Base-by-base conservation (phyloP, 64 coral and sea anemone genomes). In the Porites lutea region DNA sequence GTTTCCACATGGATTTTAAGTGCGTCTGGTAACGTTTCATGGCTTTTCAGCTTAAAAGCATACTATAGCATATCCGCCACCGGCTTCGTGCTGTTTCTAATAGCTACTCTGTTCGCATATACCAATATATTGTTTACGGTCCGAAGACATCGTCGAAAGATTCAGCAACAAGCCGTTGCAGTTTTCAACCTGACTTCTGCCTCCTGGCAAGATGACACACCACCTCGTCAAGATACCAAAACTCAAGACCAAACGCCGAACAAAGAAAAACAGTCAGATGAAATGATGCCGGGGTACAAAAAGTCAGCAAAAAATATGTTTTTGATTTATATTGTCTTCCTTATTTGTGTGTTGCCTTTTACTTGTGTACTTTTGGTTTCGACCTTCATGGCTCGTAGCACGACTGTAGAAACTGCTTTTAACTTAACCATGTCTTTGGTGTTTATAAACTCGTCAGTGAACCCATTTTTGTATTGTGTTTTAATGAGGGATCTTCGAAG, bases 361-460 rank as follows among this genome's bases (percentile, higher is more conserved):
- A 71, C 27, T 20, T 71, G 18, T 37, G 68, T 71, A 37, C 68
- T 71, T 10, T 10, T 71, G 5, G 9, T 71, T 12, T 22, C 68
- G 12, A 27, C 68, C 3, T 2, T 71, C 6, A 11, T 27, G 20
- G 68, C 8, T 12, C 68, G 68, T 27, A 27, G 9, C 68, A 71
- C 68, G 11, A 7, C 68, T 37, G 68, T 71, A 71, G 68, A 71
- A 12, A 71, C 21, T 4, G 45, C 58, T 47, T 65, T 63, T 16
- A 65, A 65, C 46, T 77, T 75, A n/a, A 54, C 45, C n/a, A 66
- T 78, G 15, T 19, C 78, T 54, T 51, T 92, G 13, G 3, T 62
- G 44, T 13, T 92, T 58, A 11, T 79, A 14, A 65, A 86, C 16
- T 75, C 15, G 22, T 37, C 68, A 43, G 9, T 71, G 12, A 71